Evolutionary conservation across 2,797 vertebrate species (phyloP), one percentile per base, ranked within the genome.

Genomic region (Somateria mollissima): DNA sequence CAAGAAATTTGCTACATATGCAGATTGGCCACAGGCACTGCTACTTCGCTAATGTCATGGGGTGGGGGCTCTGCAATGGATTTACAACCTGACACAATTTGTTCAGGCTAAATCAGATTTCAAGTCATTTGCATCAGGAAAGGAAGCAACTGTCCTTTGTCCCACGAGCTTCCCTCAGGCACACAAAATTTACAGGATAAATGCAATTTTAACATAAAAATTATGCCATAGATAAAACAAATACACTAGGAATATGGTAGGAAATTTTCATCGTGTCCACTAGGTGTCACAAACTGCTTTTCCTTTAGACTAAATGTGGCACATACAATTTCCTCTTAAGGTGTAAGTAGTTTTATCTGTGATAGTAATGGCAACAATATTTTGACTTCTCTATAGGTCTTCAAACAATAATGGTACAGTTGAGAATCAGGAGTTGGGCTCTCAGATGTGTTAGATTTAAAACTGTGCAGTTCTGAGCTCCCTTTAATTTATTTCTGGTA

Each of bases 21-120:
- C 83, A 95, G 84, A 92, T 49, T 96, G 65, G 90, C 93, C 95
- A 90, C 76, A 93, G 89, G 93, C 89, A 70, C 76, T 88, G 84
- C 49, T 56, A 2, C 70, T 84, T 87, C 47, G 45, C 70, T 94
- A 71, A 80, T 75, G 93, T 36, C 92, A n/a, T 5, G 60, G 62
- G 72, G 67, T 5, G 60, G 62, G 72, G 67, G 45, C 25, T 91
- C 66, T 78, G 86, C 1, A 0, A 94, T 86, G 91, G 86, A 95
- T 94, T 96, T 91, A 57, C 81, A 92, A 82, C 70, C 91, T 89
- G 89, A 92, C 94, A 89, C 81, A 43, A 53, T 94, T 87, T 80
- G 80, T 87, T 84, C 80, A 34, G 95, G 34, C 70, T 82, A 96
- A 96, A 96, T 87, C 91, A 93, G 78, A 87, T 93, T 91, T 89